Evolutionary conservation across 2,113 vertebrate genomes (phyloP).

Genomic region (Turnix velox): DNA sequence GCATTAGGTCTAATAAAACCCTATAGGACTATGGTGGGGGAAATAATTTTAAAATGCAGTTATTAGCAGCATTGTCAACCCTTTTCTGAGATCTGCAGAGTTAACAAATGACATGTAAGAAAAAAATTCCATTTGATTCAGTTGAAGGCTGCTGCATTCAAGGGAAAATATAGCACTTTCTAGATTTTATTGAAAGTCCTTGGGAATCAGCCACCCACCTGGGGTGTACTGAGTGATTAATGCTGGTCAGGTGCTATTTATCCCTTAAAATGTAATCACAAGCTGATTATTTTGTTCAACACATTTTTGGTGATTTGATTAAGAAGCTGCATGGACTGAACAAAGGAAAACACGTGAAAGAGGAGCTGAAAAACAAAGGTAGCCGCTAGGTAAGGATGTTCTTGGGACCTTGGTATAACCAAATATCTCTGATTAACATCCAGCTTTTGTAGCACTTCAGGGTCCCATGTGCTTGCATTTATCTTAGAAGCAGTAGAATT

Average conservation of each 20-base stretch:
- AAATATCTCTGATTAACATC: slow-evolving; percentile 20
- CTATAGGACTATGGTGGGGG: background rate
- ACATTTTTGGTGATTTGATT: slow-evolving; percentile 49
- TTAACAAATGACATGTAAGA: background rate
- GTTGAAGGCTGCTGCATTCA: background rate
- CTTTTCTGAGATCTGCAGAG: background rate
- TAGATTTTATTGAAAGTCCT: slow-evolving; percentile 14
- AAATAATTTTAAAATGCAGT: slow-evolving; percentile 18
- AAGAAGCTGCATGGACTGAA: background rate
- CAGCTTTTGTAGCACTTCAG: background rate
- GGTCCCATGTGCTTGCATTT: background rate
- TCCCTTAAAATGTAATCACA: slow-evolving; percentile 31
- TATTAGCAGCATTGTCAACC: background rate
- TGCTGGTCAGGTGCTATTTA: slow-evolving; percentile 29
- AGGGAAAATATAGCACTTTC: background rate
- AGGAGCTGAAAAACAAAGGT: background rate
- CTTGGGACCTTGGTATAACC: background rate
- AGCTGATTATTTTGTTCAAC: slow-evolving; percentile 37
- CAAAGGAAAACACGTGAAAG: background rate
- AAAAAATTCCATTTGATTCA: background rate
- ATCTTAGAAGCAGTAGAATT: background rate
- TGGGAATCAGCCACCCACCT: background rate
- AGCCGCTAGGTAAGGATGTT: slow-evolving; percentile 37
- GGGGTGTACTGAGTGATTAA: slow-evolving; percentile 6
- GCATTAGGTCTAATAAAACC: slow-evolving; percentile 27